Evolutionary conservation across 2,888 invertebrate species (phyloP), one percentile per base, ranked within the genome.

Genomic region (Drosophila rubida): DNA sequence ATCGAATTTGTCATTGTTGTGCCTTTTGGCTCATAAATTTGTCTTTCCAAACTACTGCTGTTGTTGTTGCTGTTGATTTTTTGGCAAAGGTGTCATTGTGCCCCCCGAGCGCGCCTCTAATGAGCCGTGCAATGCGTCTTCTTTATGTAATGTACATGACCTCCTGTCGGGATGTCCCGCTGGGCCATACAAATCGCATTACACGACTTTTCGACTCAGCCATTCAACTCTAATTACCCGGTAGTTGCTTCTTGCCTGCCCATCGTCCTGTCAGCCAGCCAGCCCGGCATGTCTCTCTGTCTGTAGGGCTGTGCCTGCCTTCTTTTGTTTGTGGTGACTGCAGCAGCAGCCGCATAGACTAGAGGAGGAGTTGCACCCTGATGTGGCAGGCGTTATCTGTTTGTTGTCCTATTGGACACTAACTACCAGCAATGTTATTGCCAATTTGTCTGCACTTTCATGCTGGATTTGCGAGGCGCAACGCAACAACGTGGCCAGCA

Each of bases 141-240:
- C 84, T 88, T 87, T 80, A 87, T 83, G 85, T 68, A 81, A 81
- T 81, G n/a, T n/a, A 69, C 59, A 41, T 66, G 65, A 64, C 35
- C 69, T 58, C 51, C 67, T 65, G 75, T 30, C 11, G 70, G 71
- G 42, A 61, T 77, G 66, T 76, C 75, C 85, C 67, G 87, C 85
- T 79, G 87, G 58, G 85, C 76, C 82, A 81, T 89, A 88, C 84
- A 90, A 90, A 91, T 90, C 90, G 88, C 80, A 90, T 90, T 89
- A 91, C 90, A 90, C 89, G 90, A 89, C 90, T 87, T 90, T 90
- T 90, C 78, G 87, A 85, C 87, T 85, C 63, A 45, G 55, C 60
- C 76, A 80, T 83, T 85, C 83, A 75, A 79, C 88, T 87, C 83
- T 86, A 86, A 85, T 85, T 85, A 87, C 87, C 77, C 83, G 82